These are phyloP conservation scores for Hypothenemus hampei DNA, from an alignment of 1,140 invertebrate species.

Conservation along the genomic window DNA sequence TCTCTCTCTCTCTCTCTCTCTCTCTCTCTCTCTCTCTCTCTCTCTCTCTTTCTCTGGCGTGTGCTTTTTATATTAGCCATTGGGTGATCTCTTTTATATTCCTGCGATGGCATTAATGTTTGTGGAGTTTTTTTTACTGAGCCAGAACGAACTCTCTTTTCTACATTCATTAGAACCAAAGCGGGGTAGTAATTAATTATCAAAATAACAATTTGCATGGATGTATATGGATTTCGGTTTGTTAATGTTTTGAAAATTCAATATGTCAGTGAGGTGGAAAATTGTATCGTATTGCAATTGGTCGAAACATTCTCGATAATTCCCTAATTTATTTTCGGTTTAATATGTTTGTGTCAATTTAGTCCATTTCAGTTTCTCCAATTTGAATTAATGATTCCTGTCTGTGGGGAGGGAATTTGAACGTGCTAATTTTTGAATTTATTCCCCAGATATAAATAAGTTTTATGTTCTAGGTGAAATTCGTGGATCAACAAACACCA, in stretches of 20 bases:
- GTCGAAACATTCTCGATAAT: not conserved
- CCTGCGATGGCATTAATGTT: too few species aligned
- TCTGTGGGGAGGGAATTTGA: not conserved
- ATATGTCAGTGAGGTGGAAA: not conserved
- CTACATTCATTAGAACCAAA: too few species aligned
- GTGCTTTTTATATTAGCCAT: too few species aligned
- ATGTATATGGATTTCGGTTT: too few species aligned
- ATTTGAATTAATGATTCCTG: not conserved
- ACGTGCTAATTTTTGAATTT: not conserved
- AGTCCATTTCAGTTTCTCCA: not conserved
- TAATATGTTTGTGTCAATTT: not conserved
- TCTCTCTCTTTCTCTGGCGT: too few species aligned
- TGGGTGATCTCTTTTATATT: too few species aligned
- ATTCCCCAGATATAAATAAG: not conserved
- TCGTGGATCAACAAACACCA: constrained; percentile 73
- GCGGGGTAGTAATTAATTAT: too few species aligned
- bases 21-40: too few species aligned
- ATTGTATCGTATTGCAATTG: not conserved
- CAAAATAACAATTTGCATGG: too few species aligned
- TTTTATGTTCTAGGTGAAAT: constrained; percentile 59
- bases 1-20: too few species aligned
- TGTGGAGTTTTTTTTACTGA: too few species aligned
- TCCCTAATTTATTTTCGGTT: not conserved
- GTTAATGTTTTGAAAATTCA: not conserved
- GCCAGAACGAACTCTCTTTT: too few species aligned